Evolutionary conservation across 1,140 invertebrate species (phyloP).

Genomic region (Myzus persicae): DNA sequence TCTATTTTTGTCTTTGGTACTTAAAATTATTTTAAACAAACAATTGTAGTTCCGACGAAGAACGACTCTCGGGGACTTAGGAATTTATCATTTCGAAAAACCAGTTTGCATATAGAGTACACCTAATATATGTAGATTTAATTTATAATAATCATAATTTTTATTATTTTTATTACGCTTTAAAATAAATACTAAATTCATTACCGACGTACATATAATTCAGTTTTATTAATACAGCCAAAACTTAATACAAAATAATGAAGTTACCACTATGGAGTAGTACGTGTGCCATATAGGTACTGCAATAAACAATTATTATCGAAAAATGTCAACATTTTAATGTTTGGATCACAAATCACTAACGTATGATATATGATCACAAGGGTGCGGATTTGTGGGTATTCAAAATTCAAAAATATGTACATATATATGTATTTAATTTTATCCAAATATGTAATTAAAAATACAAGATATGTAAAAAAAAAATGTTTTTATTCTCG

Average conservation of each 20-base stretch:
- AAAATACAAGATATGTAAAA: no score
- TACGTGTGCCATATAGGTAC: neutral
- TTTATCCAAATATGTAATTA: no score
- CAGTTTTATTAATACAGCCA: neutral
- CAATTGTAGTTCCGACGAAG: neutral
- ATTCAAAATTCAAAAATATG: no score
- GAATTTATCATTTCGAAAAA: neutral
- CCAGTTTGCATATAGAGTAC: neutral
- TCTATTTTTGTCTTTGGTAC: neutral
- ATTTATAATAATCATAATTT: neutral
- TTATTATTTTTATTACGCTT: neutral
- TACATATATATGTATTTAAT: no score
- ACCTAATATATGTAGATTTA: neutral
- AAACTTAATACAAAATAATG: neutral
- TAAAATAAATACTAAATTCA: neutral
- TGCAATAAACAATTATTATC: neutral
- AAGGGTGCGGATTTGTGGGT: no score
- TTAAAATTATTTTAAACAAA: neutral
- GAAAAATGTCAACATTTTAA: neutral
- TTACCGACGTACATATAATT: neutral
- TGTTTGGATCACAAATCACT: neutral
- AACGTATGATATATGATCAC: neutral
- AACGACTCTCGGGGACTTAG: neutral
- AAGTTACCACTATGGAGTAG: no score
- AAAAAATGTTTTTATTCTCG: no score